phyloP scores from a whole-genome alignment of 1,140 invertebrate species.

The Drosophila biarmipes region DNA sequence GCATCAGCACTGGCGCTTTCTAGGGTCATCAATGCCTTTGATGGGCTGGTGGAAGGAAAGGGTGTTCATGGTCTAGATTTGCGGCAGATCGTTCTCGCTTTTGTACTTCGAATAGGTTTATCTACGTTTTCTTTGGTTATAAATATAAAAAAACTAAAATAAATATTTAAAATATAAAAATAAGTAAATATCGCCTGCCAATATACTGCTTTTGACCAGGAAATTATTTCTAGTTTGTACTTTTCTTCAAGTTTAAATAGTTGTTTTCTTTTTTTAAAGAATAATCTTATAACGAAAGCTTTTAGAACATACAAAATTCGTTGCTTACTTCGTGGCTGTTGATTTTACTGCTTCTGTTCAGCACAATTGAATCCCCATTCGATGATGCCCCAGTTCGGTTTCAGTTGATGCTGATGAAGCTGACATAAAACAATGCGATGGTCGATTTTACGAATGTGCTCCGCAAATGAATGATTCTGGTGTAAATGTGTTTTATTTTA shows the following conservation, averaged over 20 bases:
- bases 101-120: not conserved
- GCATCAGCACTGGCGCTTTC: slow-evolving; percentile 26
- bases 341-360: slow-evolving; percentile 45
- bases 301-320: slow-evolving; percentile 15
- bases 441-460: slow-evolving; percentile 58
- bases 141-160: no score
- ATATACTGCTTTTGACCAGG: no score
- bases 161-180: not conserved
- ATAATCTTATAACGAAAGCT: not conserved
- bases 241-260: no score
- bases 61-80: slow-evolving; percentile 10
- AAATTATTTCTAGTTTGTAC: no score
- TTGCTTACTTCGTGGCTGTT: not conserved
- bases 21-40: slow-evolving; percentile 21
- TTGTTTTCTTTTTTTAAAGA: not conserved
- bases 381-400: slow-evolving; percentile 41
- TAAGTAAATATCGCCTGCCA: no score
- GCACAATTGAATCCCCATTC: slow-evolving; percentile 59
- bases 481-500: slow-evolving; percentile 41
- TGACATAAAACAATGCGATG: slow-evolving; percentile 77
- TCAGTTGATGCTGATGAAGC: slow-evolving; percentile 64
- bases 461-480: slow-evolving; percentile 51
- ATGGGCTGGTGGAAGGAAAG: not conserved
- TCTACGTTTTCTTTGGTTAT: not conserved
- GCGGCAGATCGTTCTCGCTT: not conserved